Base-by-base conservation (phyloP, 2,888 invertebrate species). In the Mythimna lalbum region DNA sequence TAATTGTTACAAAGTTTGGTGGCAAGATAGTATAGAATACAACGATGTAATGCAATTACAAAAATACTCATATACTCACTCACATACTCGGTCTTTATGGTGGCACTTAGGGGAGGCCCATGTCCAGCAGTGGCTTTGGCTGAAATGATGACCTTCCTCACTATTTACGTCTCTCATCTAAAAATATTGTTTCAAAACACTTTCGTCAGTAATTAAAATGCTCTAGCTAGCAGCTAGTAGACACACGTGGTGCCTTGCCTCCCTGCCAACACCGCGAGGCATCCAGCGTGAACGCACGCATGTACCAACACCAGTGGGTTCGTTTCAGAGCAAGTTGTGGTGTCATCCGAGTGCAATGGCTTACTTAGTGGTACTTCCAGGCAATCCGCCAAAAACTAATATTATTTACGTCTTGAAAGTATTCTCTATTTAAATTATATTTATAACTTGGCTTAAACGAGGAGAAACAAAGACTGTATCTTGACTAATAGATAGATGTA, bases 291-390 rank as follows among this genome's bases (percentile, higher is more conserved):
- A 61, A 52, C 56, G 31, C 50, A 57, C 65, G 65, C 63, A 60
- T 56, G 69, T 62, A 74, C 33, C 33, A 50, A 55, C 63, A 60
- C 10, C 36, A 33, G n/a, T 7, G 23, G 59, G 36, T 47, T 49
- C 39, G 31, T 65, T 49, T 60, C 50, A 53, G 64, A 59, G 55
- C 66, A 78, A 67, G 63, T 77, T 78, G 71, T 49, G 21, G 76
- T 73, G 77, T 81, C 77, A 75, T 59, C 33, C 27, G 69, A 81
- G 82, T 72, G 68, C 63, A 76, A 68, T 74, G 76, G 52, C 69
- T 82, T 68, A 82, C 67, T 81, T 80, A 68, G 64, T 47, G 43
- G 31, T 49, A 53, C 59, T 49, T 17, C 31, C 19, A 72, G 80
- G 80, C 76, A 82, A 73, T 57, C 59, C 47, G 69, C 81, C 73